Conservation (phyloP, 2,113 vertebrate species). For the Barnardius zonarius region DNA sequence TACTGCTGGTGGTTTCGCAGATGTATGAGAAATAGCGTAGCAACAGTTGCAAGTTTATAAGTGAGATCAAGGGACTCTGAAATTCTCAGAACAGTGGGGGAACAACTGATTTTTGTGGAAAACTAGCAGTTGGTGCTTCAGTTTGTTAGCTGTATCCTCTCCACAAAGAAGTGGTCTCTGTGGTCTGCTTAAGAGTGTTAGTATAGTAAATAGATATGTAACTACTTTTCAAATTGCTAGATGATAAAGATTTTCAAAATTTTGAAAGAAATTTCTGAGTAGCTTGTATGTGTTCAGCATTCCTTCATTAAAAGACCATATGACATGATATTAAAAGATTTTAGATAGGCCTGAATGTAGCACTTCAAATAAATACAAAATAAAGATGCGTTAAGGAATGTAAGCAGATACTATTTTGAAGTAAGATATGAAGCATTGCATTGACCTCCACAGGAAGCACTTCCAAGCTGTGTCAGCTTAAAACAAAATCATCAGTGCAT, state of each 20-base stretch:
- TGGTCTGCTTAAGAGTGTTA: background rate
- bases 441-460: background rate
- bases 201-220: background rate
- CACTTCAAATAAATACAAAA: background rate
- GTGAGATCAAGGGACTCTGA: constrained; percentile 2
- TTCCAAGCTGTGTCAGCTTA: background rate
- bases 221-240: background rate
- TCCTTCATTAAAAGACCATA: background rate
- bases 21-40: background rate
- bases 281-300: background rate
- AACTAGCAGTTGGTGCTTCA: background rate
- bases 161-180: background rate
- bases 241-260: background rate
- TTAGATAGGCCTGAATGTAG: background rate
- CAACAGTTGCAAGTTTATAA: background rate
- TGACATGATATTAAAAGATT: background rate
- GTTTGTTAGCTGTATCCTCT: background rate
- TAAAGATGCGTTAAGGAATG: background rate
- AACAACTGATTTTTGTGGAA: constrained; percentile 12
- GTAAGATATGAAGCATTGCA: background rate
- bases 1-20: background rate
- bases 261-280: background rate
- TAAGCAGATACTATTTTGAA: background rate
- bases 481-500: background rate
- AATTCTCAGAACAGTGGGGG: background rate